Base-by-base conservation (phyloP, 2,888 invertebrate genomes). In the Stegophylla sp. region DNA sequence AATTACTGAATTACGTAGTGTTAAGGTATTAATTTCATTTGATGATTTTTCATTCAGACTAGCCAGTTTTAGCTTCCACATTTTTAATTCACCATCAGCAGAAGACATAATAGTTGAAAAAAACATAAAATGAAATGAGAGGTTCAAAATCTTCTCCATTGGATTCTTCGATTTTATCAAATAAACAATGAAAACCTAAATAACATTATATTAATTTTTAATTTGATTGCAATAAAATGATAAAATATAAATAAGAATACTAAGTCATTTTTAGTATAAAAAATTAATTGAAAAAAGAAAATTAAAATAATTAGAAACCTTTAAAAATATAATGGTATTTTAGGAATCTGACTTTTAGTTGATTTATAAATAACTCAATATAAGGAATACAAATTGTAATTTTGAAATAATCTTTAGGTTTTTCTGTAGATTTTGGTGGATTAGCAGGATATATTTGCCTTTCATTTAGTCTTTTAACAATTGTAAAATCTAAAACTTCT, bases 371-470 rank as follows among this genome's bases (percentile, higher is more conserved):
- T 45, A 45, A 45, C 20, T 67, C 48, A 48, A 48, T 67, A 67
- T 48, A 67, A 48, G 67, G 48, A 67, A 48, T 48, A 26, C 45
- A 48, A 48, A 67, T 67, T 5, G 45, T 51, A 28, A 51, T 13
- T 69, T 51, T 69, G 12, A 48, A 67, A 48, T 67, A 48, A 67
- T 67, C 48, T 67, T 26, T 26, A 9, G 67, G 67, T 48, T 67
- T 17, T 67, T 67, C 48, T 0, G 48, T 10, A 13, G 28, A 48
- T 48, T 48, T 3, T 67, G 48, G 1, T 26, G 48, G 67, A 67
- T 67, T 67, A 48, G 48, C 48, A 67, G 43, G 66, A 23, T 66
- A 0, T 23, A 48, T 67, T 48, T 67, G 67, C 48, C 45, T 67
- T 67, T 67, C 15, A 10, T 67, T 69, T 51, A 51, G 9, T 28